These are phyloP conservation scores for Mya arenaria DNA, from an alignment of 1,140 invertebrate species.

Conservation along the genomic window DNA sequence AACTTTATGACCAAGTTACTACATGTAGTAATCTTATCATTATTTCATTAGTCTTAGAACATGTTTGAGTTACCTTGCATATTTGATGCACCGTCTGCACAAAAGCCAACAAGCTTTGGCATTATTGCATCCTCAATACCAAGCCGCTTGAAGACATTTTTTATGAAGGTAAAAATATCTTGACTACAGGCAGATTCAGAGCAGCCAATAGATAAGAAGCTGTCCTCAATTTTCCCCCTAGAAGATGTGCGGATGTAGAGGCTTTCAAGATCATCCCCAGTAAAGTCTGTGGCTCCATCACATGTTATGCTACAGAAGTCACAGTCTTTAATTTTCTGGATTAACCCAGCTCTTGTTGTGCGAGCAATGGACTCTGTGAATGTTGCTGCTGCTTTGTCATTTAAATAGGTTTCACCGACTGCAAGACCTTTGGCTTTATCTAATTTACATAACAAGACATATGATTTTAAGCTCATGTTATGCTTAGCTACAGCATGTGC, in stretches of 20 bases:
- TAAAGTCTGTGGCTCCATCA: constrained; percentile 53
- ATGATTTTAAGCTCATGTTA: too few relatives aligned
- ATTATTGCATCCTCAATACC: not conserved
- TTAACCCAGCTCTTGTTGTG: not conserved
- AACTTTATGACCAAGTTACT: not conserved
- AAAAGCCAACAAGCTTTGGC: not conserved
- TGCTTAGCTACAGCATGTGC: too few relatives aligned
- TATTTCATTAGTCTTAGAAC: not conserved
- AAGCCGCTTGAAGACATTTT: not conserved
- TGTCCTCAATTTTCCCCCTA: constrained; percentile 25
- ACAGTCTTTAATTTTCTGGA: not conserved
- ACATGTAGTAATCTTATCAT: too few relatives aligned
- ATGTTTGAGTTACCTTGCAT: constrained; percentile 16
- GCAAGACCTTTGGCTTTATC: too few relatives aligned
- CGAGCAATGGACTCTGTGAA: not conserved
- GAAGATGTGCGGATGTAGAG: constrained; percentile 25
- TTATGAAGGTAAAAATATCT: constrained; percentile 7
- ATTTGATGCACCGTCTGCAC: constrained; percentile 20
- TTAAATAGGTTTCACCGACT: too few relatives aligned
- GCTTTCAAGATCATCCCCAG: constrained; percentile 49
- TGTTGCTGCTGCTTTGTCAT: not conserved
- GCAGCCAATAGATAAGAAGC: constrained; percentile 31
- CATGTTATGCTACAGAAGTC: constrained; percentile 29
- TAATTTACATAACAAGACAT: too few relatives aligned
- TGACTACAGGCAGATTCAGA: constrained; percentile 36